Evolutionary conservation across 1,140 invertebrate species (phyloP), one percentile per base, ranked within the genome.

Genomic region (Dolichoris vasculosae): DNA sequence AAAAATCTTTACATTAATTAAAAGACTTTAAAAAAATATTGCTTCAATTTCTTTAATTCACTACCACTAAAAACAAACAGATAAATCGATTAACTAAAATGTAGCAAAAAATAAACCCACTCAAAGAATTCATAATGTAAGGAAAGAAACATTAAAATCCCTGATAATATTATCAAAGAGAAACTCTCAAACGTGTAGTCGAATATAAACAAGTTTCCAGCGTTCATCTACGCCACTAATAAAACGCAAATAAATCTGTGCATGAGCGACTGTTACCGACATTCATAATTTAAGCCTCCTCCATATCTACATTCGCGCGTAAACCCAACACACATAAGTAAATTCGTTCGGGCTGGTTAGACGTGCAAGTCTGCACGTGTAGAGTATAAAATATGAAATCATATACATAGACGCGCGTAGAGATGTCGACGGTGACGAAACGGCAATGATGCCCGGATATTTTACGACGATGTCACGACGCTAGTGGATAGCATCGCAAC

Each of bases 371-470:
- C 2, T 55, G 15, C 11, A 17, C 2, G 51, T 55, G 6, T 17
- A 20, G 51, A 17, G 55, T 59, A 26, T n/a, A n/a, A n/a, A n/a
- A n/a, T n/a, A n/a, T n/a, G n/a, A n/a, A 13, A 26, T 59, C 23
- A 26, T 26, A 23, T 20, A 59, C 55, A 9, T 26, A 51, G 11
- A 17, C 7, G 48, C 48, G 20, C 48, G 15, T 51, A 51, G 15
- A 51, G 48, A 51, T 17, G 6, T 17, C 48, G 15, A 51, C 15
- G 48, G 7, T 51, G 48, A 17, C 48, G 20, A 13, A 69, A 69
- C 64, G 30, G 48, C 43, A 40, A 63, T 55, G 35, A 79, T 63
- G 55, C 4, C 55, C 15, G 35, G 51, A 80, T 80, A 67, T 80
- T 67, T 80, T 63, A 79, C 32, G 51, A 23, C 3, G 23, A 13